Evolutionary conservation across 2,113 vertebrate genomes (phyloP).

Genomic region (Alethe diademata): DNA sequence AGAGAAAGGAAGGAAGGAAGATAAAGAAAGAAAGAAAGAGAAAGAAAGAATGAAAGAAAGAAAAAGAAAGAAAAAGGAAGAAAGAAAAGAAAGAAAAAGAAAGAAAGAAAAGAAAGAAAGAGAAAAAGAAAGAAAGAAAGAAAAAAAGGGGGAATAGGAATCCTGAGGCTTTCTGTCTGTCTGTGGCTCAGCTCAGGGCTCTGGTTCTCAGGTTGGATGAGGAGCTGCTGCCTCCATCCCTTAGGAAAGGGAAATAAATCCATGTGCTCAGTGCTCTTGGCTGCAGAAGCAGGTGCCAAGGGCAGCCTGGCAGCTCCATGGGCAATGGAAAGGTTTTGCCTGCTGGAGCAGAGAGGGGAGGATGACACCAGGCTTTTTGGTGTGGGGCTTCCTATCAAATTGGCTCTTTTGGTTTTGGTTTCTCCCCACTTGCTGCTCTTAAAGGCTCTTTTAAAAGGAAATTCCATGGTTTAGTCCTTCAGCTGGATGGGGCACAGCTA

Average conservation of each 20-base stretch:
- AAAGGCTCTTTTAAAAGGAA: background rate
- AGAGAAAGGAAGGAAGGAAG: too few relatives aligned
- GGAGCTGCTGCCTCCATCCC: background rate
- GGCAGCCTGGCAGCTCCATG: background rate
- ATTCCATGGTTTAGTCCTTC: background rate
- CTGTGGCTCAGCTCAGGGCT: fast-evolving
- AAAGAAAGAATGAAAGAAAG: too few relatives aligned
- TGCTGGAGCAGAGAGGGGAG: background rate
- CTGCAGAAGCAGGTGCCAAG: background rate
- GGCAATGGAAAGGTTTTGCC: background rate
- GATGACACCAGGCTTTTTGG: background rate
- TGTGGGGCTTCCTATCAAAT: background rate
- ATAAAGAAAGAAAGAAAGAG: too few relatives aligned
- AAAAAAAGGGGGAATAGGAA: background rate
- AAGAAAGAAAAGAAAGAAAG: too few relatives aligned
- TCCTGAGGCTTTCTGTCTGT: background rate
- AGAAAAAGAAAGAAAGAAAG: too few relatives aligned
- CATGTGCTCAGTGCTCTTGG: background rate
- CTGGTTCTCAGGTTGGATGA: background rate
- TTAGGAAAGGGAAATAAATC: background rate
- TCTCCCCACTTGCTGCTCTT: background rate
- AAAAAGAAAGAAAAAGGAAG: too few relatives aligned
- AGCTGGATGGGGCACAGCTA: background rate
- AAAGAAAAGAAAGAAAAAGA: too few relatives aligned
- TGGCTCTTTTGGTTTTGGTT: background rate